phyloP scores from a whole-genome alignment of 2,888 invertebrate species.

The Acanthosepion esculentum region DNA sequence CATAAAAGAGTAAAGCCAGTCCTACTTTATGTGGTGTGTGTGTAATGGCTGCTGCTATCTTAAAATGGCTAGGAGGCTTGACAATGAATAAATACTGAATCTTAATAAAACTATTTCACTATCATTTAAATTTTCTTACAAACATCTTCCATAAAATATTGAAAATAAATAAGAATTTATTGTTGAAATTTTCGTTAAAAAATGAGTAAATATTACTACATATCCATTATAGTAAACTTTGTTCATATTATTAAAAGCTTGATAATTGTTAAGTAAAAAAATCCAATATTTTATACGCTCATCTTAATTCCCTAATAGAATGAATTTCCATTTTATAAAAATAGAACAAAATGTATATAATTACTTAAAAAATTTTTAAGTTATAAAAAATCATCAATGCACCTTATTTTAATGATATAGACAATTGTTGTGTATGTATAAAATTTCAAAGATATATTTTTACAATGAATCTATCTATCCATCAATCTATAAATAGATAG shows the following conservation, averaged over 20 bases:
- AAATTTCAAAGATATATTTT: background rate
- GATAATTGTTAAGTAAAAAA: background rate
- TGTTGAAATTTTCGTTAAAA: background rate
- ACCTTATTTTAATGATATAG: background rate
- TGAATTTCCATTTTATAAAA: background rate
- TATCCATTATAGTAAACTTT: background rate
- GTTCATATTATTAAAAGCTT: background rate
- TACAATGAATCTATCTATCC: background rate
- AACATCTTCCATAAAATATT: slow-evolving; percentile 33
- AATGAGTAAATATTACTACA: background rate
- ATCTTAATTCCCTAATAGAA: background rate
- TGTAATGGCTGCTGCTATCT: slow-evolving; percentile 33
- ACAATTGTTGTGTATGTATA: background rate
- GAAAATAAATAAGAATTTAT: background rate
- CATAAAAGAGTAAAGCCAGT: background rate
- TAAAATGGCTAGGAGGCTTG: background rate
- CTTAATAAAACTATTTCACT: background rate
- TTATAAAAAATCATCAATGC: background rate
- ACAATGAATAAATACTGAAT: background rate
- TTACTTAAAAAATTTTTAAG: background rate
- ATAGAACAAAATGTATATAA: background rate
- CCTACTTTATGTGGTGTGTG: background rate
- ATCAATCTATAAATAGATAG: background rate
- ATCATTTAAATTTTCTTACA: background rate
- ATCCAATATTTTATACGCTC: background rate